These are phyloP conservation scores for Danionella dracula DNA, from an alignment of 2,797 vertebrate species.

Conservation along the genomic window DNA sequence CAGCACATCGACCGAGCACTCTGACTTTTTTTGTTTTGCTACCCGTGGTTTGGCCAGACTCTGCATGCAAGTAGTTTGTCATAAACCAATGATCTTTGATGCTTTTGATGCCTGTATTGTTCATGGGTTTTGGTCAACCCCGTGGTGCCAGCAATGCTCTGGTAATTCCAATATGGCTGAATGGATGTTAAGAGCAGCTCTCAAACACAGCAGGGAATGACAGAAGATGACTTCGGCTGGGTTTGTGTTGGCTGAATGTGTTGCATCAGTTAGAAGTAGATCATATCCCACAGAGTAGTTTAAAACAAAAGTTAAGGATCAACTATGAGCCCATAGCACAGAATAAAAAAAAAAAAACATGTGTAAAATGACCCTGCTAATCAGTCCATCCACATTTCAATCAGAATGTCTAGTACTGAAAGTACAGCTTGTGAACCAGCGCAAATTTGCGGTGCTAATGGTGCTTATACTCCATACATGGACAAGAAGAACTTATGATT, in stretches of 20 bases:
- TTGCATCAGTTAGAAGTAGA: conserved; percentile 2
- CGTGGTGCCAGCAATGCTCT: conserved; percentile 18
- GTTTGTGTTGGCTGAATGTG: conserved; percentile 29
- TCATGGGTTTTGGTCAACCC: conserved; percentile 28
- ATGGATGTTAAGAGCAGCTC: conserved; percentile 21
- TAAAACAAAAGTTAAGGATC: not conserved
- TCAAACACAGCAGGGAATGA: conserved; percentile 18
- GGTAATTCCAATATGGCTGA: conserved; percentile 31
- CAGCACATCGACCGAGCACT: conserved; percentile 6
- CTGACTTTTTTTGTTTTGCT: conserved; percentile 42
- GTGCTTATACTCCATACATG: no score
- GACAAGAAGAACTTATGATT: no score
- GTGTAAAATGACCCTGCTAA: not conserved
- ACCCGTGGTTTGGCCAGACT: conserved; percentile 48
- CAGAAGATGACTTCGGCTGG: conserved; percentile 17
- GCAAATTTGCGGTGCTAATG: no score
- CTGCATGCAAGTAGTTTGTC: conserved; percentile 48
- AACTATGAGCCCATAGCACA: not conserved
- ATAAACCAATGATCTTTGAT: conserved; percentile 39
- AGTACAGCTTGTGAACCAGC: no score
- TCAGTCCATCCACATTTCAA: not conserved
- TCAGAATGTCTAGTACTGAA: no score
- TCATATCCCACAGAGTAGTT: not conserved
- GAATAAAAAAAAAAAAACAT: not conserved
- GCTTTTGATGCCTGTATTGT: conserved; percentile 30